phyloP scores from a whole-genome alignment of 1,140 invertebrate species.

The Magallana gigas region DNA sequence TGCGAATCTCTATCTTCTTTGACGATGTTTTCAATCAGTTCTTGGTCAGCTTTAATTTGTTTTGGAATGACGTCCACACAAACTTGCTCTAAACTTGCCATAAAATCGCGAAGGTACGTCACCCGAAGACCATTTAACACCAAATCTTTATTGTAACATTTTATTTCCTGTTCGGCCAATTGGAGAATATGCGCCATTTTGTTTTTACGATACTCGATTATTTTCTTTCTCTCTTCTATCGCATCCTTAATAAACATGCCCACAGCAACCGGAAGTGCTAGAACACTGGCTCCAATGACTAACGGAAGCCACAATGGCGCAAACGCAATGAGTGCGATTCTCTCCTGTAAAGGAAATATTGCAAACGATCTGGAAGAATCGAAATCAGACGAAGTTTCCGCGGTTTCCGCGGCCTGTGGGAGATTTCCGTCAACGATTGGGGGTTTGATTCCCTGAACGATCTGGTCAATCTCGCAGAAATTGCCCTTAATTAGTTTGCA shows the following conservation, averaged over 20 bases:
- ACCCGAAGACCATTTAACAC: slow-evolving; percentile 49
- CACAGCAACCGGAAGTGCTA: slow-evolving; percentile 60
- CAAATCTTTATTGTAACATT: slow-evolving; percentile 41
- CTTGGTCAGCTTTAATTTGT: slow-evolving; percentile 58
- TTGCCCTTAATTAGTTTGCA: slow-evolving; percentile 54
- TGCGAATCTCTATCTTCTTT: slow-evolving; percentile 56
- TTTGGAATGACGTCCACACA: slow-evolving; percentile 61
- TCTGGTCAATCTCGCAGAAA: slow-evolving; percentile 52
- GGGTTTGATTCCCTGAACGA: slow-evolving; percentile 40
- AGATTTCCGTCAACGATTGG: slow-evolving; percentile 12
- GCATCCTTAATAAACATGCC: slow-evolving; percentile 58
- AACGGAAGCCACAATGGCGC: slow-evolving; percentile 62
- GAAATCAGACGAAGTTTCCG: not conserved
- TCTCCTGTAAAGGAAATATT: slow-evolving; percentile 61
- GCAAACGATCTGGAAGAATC: not conserved
- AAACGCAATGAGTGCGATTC: slow-evolving; percentile 56
- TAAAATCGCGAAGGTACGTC: slow-evolving; percentile 55
- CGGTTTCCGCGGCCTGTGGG: not conserved
- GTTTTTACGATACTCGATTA: slow-evolving; percentile 43
- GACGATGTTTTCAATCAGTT: slow-evolving; percentile 53
- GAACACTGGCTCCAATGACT: slow-evolving; percentile 53
- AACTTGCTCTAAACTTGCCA: slow-evolving; percentile 51
- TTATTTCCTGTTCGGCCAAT: slow-evolving; percentile 51
- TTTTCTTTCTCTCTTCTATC: slow-evolving; percentile 26
- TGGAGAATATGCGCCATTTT: slow-evolving; percentile 55